Percentiles rank a stretch among this genome's conserved stretches.
These are phyloP conservation scores for Spondyliosoma cantharus DNA, from an alignment of 2,797 vertebrate genomes.

Conservation along the genomic window DNA sequence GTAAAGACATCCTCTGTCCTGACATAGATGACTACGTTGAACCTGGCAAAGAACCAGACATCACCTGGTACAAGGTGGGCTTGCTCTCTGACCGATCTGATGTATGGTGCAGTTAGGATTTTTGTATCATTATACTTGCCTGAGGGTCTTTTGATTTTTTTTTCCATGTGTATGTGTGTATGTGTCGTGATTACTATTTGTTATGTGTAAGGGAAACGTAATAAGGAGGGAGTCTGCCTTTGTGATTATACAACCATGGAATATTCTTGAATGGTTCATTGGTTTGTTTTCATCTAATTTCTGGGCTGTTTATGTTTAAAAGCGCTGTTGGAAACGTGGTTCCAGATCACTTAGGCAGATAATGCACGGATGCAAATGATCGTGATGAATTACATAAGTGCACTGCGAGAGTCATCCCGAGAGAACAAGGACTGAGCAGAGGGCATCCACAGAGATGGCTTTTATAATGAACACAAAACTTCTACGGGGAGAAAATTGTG, in stretches of 20 bases:
- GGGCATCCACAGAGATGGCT: slow-evolving; percentile 37
- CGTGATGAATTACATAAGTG: slow-evolving; percentile 46
- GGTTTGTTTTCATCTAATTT: slow-evolving; percentile 70
- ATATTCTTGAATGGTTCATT: slow-evolving; percentile 47
- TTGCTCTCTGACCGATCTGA: slow-evolving; percentile 1
- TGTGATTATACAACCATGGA: slow-evolving; percentile 48
- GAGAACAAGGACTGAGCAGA: slow-evolving; percentile 42
- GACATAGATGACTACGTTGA: slow-evolving; percentile 96
- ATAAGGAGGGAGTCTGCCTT: slow-evolving; percentile 23
- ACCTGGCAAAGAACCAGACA: slow-evolving; percentile 91
- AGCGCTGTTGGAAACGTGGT: slow-evolving; percentile 46
- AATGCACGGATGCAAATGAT: slow-evolving; percentile 53
- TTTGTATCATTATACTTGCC: slow-evolving; percentile 15
- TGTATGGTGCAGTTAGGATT: neutral
- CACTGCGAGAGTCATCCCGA: slow-evolving; percentile 14
- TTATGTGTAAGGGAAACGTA: slow-evolving; percentile 5
- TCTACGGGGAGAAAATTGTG: slow-evolving; percentile 48
- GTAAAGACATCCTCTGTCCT: slow-evolving; percentile 95
- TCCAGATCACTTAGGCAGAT: slow-evolving; percentile 65
- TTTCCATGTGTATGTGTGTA: neutral
- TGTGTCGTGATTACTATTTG: slow-evolving; percentile 18
- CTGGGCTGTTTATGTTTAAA: slow-evolving; percentile 61
- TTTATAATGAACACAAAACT: slow-evolving; percentile 56
- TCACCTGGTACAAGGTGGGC: slow-evolving; percentile 96
- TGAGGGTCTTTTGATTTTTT: slow-evolving; percentile 17